A percentile compares a stretch with the other conserved stretches of the same genome.
phyloP scores from a whole-genome alignment of 2,888 invertebrate genomes.

The Perdita meconis region DNA sequence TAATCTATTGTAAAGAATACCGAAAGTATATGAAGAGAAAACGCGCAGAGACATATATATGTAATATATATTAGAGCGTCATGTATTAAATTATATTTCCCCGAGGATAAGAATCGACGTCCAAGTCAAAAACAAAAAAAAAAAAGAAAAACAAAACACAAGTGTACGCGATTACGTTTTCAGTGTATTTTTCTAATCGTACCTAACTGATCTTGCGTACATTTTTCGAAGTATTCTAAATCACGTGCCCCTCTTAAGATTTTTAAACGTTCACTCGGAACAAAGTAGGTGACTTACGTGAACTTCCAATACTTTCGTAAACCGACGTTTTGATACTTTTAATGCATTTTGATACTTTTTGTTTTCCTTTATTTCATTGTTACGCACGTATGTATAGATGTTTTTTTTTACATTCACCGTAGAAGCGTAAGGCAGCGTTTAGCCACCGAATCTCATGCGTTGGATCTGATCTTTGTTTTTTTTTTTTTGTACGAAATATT shows the following conservation, averaged over 20 bases:
- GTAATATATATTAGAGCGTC: constrained; percentile 58
- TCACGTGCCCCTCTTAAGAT: constrained; percentile 26
- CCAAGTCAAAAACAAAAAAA: no score
- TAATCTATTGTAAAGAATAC: constrained; percentile 54
- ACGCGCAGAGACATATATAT: constrained; percentile 46
- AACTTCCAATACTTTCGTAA: constrained; percentile 80
- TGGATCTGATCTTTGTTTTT: constrained; percentile 43
- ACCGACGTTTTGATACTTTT: constrained; percentile 68
- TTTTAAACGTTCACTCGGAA: constrained; percentile 44
- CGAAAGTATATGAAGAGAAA: constrained; percentile 36
- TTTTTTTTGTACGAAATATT: constrained; percentile 31
- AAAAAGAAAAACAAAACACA: no score
- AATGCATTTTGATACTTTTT: constrained; percentile 60
- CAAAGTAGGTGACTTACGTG: constrained; percentile 40
- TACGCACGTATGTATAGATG: constrained; percentile 43
- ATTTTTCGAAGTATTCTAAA: constrained; percentile 33
- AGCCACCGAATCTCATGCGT: constrained; percentile 31
- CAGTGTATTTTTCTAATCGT: constrained; percentile 76
- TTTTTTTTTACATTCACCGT: constrained; percentile 66
- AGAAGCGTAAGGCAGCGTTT: constrained; percentile 48
- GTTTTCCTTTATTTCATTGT: constrained; percentile 64
- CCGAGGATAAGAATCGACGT: constrained; percentile 56
- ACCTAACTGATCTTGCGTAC: constrained; percentile 53
- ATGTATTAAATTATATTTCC: constrained; percentile 50
- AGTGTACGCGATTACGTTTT: constrained; percentile 69